phyloP scores from a whole-genome alignment of 2,113 vertebrate genomes.

The Catharus fuscescens region DNA sequence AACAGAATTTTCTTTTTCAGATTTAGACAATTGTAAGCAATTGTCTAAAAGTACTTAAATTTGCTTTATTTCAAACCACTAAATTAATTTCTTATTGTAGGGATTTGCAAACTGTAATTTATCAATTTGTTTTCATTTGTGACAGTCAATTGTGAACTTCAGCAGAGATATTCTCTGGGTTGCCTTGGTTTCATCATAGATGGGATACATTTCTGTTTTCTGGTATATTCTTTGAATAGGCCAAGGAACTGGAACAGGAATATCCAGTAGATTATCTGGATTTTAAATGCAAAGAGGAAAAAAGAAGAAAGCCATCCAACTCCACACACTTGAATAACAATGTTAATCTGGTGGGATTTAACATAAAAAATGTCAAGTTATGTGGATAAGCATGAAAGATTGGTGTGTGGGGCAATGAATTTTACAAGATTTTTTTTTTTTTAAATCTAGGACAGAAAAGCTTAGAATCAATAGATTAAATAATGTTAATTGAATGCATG shows the following conservation, averaged over 20 bases:
- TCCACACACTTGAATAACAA: background rate
- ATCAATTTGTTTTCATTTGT: background rate
- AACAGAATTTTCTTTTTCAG: background rate
- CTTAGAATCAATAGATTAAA: background rate
- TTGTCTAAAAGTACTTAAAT: background rate
- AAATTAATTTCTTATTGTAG: background rate
- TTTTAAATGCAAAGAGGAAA: background rate
- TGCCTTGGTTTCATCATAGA: background rate
- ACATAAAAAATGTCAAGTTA: background rate
- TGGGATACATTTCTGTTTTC: background rate
- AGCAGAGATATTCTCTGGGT: background rate
- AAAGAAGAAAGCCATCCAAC: background rate
- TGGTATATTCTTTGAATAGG: background rate
- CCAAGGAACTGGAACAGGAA: background rate
- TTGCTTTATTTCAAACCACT: background rate
- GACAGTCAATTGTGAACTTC: background rate
- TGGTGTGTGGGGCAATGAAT: background rate
- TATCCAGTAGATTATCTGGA: background rate
- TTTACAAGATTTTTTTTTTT: background rate
- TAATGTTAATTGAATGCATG: background rate
- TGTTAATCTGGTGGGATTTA: background rate
- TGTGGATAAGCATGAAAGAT: accelerated
- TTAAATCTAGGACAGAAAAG: background rate
- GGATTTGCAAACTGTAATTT: background rate
- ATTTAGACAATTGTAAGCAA: background rate